Evolutionary conservation across 2,888 invertebrate species (phyloP).

Genomic region (Melinaea marsaeus): DNA sequence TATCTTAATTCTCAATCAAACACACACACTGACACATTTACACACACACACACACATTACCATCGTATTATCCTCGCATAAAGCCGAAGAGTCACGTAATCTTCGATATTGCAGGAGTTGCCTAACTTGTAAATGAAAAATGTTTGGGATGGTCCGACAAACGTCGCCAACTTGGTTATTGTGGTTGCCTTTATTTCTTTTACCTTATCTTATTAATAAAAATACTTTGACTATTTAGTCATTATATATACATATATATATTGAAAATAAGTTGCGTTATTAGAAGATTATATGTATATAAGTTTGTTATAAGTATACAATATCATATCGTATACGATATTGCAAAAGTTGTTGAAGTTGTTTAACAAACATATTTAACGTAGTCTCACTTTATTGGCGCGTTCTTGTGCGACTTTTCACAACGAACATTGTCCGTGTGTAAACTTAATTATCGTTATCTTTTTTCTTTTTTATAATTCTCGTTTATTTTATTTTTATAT

Average conservation of each 20-base stretch:
- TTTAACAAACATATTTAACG: neutral
- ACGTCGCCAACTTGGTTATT: constrained; percentile 7
- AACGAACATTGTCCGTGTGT: neutral
- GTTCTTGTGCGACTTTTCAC: neutral
- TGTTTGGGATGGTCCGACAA: constrained; percentile 37
- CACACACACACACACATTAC: neutral
- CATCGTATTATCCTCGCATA: constrained; percentile 15
- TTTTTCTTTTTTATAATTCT: too few species aligned
- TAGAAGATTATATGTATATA: neutral
- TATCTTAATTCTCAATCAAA: too few species aligned
- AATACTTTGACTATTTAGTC: neutral
- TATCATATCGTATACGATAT: constrained; percentile 3
- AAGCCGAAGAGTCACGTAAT: constrained; percentile 41
- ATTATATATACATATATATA: neutral
- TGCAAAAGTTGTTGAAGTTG: constrained; percentile 1
- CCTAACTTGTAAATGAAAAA: constrained; percentile 57
- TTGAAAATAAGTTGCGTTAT: neutral
- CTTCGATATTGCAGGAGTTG: constrained; percentile 47
- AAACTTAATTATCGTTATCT: too few species aligned
- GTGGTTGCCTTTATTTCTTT: neutral
- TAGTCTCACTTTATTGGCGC: neutral
- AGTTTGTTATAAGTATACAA: neutral
- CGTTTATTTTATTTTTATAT: too few species aligned
- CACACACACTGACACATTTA: neutral
- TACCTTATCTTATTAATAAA: constrained; percentile 2